These are phyloP conservation scores for Dendrophyllia cribrosa DNA, from an alignment of 64 coral and sea anemone species.

Conservation along the genomic window DNA sequence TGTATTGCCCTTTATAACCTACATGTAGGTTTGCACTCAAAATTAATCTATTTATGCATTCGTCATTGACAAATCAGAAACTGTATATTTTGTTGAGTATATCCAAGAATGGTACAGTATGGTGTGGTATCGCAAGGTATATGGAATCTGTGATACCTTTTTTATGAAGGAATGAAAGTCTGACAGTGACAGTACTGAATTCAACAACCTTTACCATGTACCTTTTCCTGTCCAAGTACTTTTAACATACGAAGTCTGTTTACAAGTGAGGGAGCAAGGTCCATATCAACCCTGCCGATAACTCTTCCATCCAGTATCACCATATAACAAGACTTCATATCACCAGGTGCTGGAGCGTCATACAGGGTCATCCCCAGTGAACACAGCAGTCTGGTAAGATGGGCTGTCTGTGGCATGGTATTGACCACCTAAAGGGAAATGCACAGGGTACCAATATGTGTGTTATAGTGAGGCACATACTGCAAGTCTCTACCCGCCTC, in stretches of 20 bases:
- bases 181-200: too few species aligned
- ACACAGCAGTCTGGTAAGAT: slow-evolving; percentile 85
- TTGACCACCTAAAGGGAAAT: slow-evolving; percentile 76
- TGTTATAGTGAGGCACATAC: background rate
- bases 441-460: background rate
- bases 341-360: slow-evolving; percentile 66
- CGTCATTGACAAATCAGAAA: too few species aligned
- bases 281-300: slow-evolving; percentile 77
- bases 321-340: slow-evolving; percentile 70
- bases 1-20: too few species aligned
- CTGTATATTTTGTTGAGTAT: too few species aligned
- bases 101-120: too few species aligned
- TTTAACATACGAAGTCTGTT: slow-evolving; percentile 90
- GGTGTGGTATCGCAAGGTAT: too few species aligned
- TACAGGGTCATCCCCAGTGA: slow-evolving; percentile 86
- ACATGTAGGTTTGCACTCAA: too few species aligned
- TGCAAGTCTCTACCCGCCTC: too few species aligned
- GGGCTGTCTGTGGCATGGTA: slow-evolving; percentile 54
- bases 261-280: slow-evolving; percentile 76
- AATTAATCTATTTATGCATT: too few species aligned
- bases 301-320: slow-evolving; percentile 93
- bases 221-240: slow-evolving; percentile 86
- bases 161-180: too few species aligned
- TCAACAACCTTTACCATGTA: background rate
- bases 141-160: background rate